Base-by-base conservation (phyloP, 30 jellyfish, hydroid and myxozoan species). In the Pelagia noctiluca region DNA sequence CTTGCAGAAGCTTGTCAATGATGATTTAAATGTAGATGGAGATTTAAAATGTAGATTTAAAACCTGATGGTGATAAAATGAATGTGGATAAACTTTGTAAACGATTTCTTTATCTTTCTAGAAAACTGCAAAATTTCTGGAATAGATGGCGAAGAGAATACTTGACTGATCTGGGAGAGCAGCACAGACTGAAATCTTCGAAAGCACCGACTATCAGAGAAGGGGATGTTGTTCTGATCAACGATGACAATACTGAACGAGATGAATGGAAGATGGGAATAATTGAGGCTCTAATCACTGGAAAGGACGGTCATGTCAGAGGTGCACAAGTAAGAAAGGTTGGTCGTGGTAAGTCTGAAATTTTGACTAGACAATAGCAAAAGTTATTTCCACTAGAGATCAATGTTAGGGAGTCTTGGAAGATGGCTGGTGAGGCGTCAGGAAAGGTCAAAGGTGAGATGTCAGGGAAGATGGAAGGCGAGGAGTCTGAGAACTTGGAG, bases 241-340 rank as follows among this genome's bases (percentile, higher is more conserved):
- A 50, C 25, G 76, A 47, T 4, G 86, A 75, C 7, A 75, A 75
- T 32, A 34, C 33, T 24, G 50, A 75, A 52, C 47, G 86, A 75
- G 76, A 54, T 16, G 28, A 8, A 48, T 75, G 86, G 86, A 75
- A 75, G 36, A 42, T 31, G 19, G 86, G 76, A 48, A 5, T 75
- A 47, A 24, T 75, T n/a, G 75, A 75, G 1, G 76, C 47, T 16
- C 50, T 75, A 13, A 75, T 75, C 25, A 19, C 25, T 24, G 86
- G 86, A 28, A 75, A 48, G 61, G 86, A 75, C 34, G 86, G 86
- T 10, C 28, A 30, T 5, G 50, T 26, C 67, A 75, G 73, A 49
- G 86, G 86, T 19, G 86, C 86, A 22, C 10, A 8, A 24, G 86
- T 75, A 0, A 48, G 75, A n/a, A 42, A 42, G 77, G 76, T 75